Evolutionary conservation across 1,140 invertebrate species (phyloP), one percentile per base, ranked within the genome.

Genomic region (Eufriesea mexicana): DNA sequence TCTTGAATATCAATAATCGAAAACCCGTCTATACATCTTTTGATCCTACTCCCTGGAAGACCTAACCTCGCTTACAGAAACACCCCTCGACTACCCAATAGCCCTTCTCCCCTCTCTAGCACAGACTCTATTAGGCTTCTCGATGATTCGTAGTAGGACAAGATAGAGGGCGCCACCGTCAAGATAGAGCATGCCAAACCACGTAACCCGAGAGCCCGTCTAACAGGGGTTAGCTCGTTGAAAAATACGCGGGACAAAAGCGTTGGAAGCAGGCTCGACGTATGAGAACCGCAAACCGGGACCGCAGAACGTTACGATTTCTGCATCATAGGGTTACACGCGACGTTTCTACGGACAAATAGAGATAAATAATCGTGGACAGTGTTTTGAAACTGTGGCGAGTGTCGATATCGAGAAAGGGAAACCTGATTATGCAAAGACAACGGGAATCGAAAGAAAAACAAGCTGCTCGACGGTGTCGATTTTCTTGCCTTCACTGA

Each of bases 131-230:
- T 80, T 80, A 80, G 54, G 28, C 47, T 79, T 51, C 67, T 25
- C 49, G 66, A 2, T 23, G 10, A 8, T 2, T 0, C 42, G 18
- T 10, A 51, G 5, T 20, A 35, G 25, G 20, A 12, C 55, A 16
- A 16, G 59, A 35, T 54, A n/a, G 20, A 23, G 42, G 49, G 16
- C n/a, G 35, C 49, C 49, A 28, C 28, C 25, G 49, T 28, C 20
- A 16, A 59, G 66, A 87, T 73, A 79, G 45, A 86, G 67, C 57
- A 61, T 28, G 61, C 20, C 1, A 75, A 55, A 42, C 70, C 74
- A 61, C 35, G 78, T 85, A 88, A 88, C 61, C 25, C 45, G 83
- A 88, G 62, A 85, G 8, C 18, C 16, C 10, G 61, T 54, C 47
- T 45, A n/a, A 9, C 5, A 18, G 5, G 57, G 67, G 67, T 45